Base-by-base conservation (phyloP, 2,797 vertebrate species). In the Enteromius thamalakanensis region DNA sequence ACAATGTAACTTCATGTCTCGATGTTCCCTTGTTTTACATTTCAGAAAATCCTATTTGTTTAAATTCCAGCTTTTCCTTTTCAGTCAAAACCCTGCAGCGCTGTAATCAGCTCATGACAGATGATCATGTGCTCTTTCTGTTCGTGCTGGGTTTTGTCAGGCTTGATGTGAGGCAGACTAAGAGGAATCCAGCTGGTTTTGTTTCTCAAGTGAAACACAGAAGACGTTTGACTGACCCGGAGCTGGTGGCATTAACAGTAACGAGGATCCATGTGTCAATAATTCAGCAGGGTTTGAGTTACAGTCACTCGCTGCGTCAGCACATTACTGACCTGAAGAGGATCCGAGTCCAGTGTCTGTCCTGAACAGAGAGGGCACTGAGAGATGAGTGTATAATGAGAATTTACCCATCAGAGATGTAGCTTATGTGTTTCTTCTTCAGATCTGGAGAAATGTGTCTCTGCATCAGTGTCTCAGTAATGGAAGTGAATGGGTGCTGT, bases 201-300 rank as follows among this genome's bases (percentile, higher is more conserved):
- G 4, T 10, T 65, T 42, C 53, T 55, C 8, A 53, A 17, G 68
- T 45, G 42, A 47, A 70, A 10, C 55, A 23, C 58, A 26, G 58
- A 60, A 23, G 69, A 49, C 8, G 0, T 71, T 19, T 19, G 23
- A 29, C 14, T 47, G 14, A 47, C 21, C 37, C n/a, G 1, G 6
- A 3, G 0, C 40, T 47, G 3, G 0, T 7, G 1, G 1, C 58
- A 64, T 80, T 81, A 76, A 65, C 62, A 32, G 69, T 81, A 78
- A 79, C 26, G 81, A 86, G 80, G 42, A 74, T 78, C 45, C 14
- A 34, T 80, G 75, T 64, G 60, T 89, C 47, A 87, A 87, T 89
- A 87, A 89, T 89, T 87, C 29, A 89, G 32, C 68, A 49, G 74
- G 78, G 75, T 81, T 78, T 86, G 80, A 47, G 71, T 89, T 85